A percentile compares a stretch with the other conserved stretches of the same genome.
Evolutionary conservation across 2,797 vertebrate species (phyloP).

Genomic region (Sardinella longiceps): DNA sequence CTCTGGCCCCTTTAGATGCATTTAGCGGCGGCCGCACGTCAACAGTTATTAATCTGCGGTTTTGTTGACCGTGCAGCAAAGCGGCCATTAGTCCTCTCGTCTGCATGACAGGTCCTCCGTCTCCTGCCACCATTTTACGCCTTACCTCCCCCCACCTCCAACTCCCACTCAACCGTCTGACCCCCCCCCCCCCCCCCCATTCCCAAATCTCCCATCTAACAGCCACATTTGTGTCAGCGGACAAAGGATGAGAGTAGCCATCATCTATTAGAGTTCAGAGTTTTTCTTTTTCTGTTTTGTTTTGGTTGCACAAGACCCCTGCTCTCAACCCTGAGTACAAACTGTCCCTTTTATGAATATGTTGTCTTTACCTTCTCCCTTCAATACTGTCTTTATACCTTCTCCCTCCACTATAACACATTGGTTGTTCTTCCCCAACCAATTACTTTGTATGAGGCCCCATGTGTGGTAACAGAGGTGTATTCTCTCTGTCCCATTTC

Average conservation of each 20-base stretch:
- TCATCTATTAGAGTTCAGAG: not conserved
- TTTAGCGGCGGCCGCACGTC: constrained; percentile 42
- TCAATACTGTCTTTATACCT: no score
- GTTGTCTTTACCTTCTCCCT: not conserved
- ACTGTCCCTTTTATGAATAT: not conserved
- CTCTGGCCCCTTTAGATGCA: constrained; percentile 34
- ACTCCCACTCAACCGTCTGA: not conserved
- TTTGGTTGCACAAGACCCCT: not conserved
- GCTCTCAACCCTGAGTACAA: constrained; percentile 23
- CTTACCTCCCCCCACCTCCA: no score
- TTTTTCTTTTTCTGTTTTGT: not conserved
- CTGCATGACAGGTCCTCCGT: constrained; percentile 19
- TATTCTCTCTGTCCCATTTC: not conserved
- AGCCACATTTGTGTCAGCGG: constrained; percentile 28
- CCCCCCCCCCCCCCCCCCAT: not conserved
- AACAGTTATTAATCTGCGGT: constrained; percentile 41
- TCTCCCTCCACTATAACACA: no score
- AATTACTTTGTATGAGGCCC: not conserved
- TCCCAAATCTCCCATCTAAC: constrained; percentile 10
- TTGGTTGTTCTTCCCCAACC: not conserved
- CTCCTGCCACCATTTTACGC: constrained; percentile 3
- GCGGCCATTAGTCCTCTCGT: constrained; percentile 28
- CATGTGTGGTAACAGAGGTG: not conserved
- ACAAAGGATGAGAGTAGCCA: constrained; percentile 36
- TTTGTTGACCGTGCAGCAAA: not conserved